Conservation (phyloP, 92 coral and sea anemone species). For the Scolanthus callimorphus region DNA sequence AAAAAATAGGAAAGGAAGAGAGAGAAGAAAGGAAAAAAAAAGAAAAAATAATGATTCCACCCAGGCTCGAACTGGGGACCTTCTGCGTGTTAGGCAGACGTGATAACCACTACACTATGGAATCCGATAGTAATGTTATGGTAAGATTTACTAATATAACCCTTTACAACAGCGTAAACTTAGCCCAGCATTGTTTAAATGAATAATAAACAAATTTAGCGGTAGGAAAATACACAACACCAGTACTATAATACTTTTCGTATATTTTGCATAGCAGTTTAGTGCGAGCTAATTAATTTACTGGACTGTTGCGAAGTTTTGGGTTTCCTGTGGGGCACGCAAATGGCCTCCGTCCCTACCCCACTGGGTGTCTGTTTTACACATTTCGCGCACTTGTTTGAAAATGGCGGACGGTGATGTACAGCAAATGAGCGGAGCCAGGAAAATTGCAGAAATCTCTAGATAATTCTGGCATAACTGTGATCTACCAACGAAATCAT, state of each 20-base stretch:
- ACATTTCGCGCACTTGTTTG: slow-evolving; percentile 1
- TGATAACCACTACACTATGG: neutral
- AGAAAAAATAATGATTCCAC: neutral
- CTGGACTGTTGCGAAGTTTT: too few species aligned
- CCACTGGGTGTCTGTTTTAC: neutral
- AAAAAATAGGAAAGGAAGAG: neutral
- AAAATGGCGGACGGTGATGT: slow-evolving; percentile 6
- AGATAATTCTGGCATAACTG: neutral
- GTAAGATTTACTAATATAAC: too few species aligned
- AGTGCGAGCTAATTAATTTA: too few species aligned
- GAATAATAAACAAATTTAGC: too few species aligned
- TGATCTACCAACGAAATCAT: neutral
- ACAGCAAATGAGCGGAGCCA: neutral
- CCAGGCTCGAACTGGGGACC: slow-evolving; percentile 2
- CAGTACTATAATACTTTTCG: too few species aligned
- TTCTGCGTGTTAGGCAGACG: neutral
- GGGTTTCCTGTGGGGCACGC: neutral
- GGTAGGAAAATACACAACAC: too few species aligned
- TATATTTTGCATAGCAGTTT: too few species aligned
- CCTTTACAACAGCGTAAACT: too few species aligned
- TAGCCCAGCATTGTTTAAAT: too few species aligned
- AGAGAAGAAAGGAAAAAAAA: neutral
- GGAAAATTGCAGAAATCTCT: neutral
- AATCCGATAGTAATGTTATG: too few species aligned
- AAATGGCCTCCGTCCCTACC: neutral